Base-by-base conservation (phyloP, 2,797 vertebrate species). In the Forpus xanthops region DNA sequence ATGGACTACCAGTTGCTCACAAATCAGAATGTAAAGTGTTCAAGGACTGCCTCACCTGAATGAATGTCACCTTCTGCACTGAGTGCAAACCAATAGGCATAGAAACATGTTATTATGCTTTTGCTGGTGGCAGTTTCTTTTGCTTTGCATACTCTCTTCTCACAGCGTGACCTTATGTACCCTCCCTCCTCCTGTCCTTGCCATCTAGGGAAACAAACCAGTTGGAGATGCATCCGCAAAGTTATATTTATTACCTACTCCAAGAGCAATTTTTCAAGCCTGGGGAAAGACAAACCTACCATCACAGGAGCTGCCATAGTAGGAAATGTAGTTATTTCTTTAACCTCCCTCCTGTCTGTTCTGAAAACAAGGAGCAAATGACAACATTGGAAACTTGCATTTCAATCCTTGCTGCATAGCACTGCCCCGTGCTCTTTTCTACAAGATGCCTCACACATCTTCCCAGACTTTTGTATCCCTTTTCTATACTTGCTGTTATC, bases 1-100 rank as follows among this genome's bases (percentile, higher is more conserved):
- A 52, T 0, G 0, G 18, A 28, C 33, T 5, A 21, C 13, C 21
- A 19, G 4, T 16, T 0, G 0, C 65, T 45, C 47, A 33, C 70
- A 66, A 74, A 16, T 2, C 47, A 24, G 45, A 62, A 15, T 4
- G 15, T 21, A 49, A 61, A 53, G 41, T 15, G 25, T 23, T 8
- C 23, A 50, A 60, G 39, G 41, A 30, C 12, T 10, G 28, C 19
- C 13, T 66, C 49, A 41, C 30, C 41, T 65, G 35, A 70, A 55
- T 68, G 47, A 84, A 72, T 3, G 15, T 5, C 62, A 30, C 47
- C 31, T 56, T 56, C 16, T 47, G 28, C 37, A 39, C 37, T 1
- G 20, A 58, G 17, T 37, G 39, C 61, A 74, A 39, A 60, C 8
- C 33, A 30, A 37, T 8, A 76, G 33, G 62, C 23, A 37, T 0